phyloP scores from a whole-genome alignment of 2,797 vertebrate species.

The Sylvilagus floridanus region DNA sequence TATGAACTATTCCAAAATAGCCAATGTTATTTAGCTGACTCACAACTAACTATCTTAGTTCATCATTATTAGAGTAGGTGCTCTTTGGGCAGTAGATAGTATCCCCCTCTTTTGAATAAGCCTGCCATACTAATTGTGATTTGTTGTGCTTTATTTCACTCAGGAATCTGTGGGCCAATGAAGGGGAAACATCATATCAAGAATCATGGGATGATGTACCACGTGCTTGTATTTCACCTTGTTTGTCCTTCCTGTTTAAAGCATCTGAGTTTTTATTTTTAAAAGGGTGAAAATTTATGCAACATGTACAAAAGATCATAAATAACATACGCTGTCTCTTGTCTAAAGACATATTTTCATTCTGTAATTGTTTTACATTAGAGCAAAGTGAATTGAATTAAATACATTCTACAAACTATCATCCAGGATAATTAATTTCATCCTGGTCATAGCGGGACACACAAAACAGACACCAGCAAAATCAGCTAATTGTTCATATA shows the following conservation, averaged over 20 bases:
- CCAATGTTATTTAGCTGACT: slow-evolving; percentile 6
- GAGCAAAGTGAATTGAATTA: slow-evolving; percentile 58
- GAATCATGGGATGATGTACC: slow-evolving; percentile 35
- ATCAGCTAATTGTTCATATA: background rate
- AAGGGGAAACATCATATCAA: slow-evolving; percentile 7
- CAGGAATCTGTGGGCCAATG: slow-evolving; percentile 72
- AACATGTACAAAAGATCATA: slow-evolving; percentile 53
- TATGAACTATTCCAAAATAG: background rate
- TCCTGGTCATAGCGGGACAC: background rate
- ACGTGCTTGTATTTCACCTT: slow-evolving; percentile 59
- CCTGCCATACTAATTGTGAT: slow-evolving; percentile 33
- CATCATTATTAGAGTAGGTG: background rate
- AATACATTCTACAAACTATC: slow-evolving; percentile 3
- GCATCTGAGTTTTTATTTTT: slow-evolving; percentile 55
- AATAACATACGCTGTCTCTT: slow-evolving; percentile 28
- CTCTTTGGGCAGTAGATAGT: background rate
- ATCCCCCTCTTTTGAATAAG: background rate
- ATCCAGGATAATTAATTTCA: slow-evolving; percentile 40
- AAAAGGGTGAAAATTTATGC: slow-evolving; percentile 60
- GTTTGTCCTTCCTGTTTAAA: slow-evolving; percentile 33
- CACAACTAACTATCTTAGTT: background rate
- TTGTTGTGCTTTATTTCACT: slow-evolving; percentile 70
- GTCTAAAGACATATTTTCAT: slow-evolving; percentile 58
- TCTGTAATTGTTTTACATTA: slow-evolving; percentile 64
- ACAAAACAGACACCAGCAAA: slow-evolving; percentile 41